phyloP scores from a whole-genome alignment of 1,140 invertebrate species.

The Brachystomella parvula region DNA sequence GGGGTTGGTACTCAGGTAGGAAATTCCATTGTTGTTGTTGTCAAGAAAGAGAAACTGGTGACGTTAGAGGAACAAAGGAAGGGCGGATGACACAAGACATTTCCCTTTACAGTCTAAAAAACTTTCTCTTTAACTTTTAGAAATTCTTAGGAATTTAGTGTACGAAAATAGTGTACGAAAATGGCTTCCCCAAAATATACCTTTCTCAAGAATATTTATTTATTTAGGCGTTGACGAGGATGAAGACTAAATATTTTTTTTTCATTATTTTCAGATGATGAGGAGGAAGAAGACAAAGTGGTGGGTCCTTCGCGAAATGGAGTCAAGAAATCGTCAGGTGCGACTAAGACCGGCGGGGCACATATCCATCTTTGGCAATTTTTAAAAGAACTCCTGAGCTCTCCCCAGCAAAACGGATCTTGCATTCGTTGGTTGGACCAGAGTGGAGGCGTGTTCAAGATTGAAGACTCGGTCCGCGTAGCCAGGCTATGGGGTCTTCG shows the following conservation, averaged over 20 bases:
- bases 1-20: not conserved
- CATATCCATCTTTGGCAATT: conserved; percentile 99
- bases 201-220: not conserved
- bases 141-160: not conserved
- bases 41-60: conserved; percentile 1
- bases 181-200: not conserved
- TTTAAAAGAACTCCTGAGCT: conserved; percentile 84
- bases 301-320: conserved; percentile 24
- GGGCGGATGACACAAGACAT: conserved; percentile 9
- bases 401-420: conserved; percentile 74
- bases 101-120: not conserved
- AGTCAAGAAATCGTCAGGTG: conserved; percentile 18
- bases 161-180: not conserved
- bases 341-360: conserved; percentile 48
- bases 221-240: not conserved
- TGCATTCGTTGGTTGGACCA: conserved; percentile 96
- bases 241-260: not conserved
- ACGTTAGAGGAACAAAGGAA: not conserved
- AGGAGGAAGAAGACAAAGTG: conserved; percentile 49
- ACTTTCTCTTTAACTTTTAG: not conserved
- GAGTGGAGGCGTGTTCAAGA: conserved; percentile 93
- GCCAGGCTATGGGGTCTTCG: conserved; percentile 91
- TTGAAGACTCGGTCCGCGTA: conserved; percentile 94
- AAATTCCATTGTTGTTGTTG: not conserved
- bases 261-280: conserved; percentile 26